Conservation (phyloP, 2,113 vertebrate species). For the Glaucomys volans region DNA sequence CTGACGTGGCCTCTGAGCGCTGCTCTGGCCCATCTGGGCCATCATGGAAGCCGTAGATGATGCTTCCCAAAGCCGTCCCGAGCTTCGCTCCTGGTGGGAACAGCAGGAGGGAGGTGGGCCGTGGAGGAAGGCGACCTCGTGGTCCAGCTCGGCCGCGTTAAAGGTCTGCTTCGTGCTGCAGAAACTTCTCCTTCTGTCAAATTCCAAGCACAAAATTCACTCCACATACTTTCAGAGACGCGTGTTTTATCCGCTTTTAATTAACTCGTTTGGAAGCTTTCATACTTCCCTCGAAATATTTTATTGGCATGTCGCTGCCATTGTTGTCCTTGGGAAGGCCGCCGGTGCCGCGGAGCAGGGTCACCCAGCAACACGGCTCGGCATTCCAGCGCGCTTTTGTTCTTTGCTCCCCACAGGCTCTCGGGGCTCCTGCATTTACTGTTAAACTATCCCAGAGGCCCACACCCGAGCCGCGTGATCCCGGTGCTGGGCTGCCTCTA, state of each 20-base stretch:
- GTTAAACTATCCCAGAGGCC: constrained; percentile 94
- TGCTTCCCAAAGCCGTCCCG: not conserved
- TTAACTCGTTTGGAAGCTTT: constrained; percentile 89
- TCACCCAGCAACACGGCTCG: constrained; percentile 90
- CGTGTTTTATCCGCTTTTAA: constrained; percentile 90
- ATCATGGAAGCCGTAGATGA: rapidly evolving
- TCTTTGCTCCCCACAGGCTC: constrained; percentile 76
- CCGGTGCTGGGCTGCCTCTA: constrained; percentile 91
- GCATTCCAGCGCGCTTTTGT: constrained; percentile 89
- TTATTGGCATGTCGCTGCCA: constrained; percentile 92
- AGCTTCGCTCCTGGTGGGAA: not conserved
- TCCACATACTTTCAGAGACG: constrained; percentile 74
- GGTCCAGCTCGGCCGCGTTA: not conserved
- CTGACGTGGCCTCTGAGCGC: not conserved
- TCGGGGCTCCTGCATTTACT: constrained; percentile 89
- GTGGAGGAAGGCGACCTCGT: not conserved
- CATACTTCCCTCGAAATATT: constrained; percentile 89
- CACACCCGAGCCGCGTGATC: constrained; percentile 88
- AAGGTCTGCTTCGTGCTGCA: constrained; percentile 39
- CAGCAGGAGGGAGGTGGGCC: not conserved
- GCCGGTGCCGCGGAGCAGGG: constrained; percentile 85
- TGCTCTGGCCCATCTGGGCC: rapidly evolving
- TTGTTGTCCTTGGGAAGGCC: constrained; percentile 91
- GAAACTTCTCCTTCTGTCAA: constrained; percentile 67
- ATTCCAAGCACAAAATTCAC: constrained; percentile 73